These are phyloP conservation scores for Poecilia wingei DNA, from an alignment of 2,797 vertebrate species.

Conservation along the genomic window DNA sequence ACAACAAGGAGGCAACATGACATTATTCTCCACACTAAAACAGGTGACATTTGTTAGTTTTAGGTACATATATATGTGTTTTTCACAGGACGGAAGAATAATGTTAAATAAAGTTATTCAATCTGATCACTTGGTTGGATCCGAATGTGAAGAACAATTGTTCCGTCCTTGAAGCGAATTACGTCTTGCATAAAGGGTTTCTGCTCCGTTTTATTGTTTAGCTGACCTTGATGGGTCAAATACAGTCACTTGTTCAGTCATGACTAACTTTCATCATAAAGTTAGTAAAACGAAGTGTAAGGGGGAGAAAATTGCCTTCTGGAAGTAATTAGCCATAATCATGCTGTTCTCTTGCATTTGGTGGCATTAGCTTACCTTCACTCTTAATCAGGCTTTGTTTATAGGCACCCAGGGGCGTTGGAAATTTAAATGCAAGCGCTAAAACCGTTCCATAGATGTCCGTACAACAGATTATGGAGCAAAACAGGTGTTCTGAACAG, in stretches of 20 bases:
- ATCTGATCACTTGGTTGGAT: slow-evolving; percentile 36
- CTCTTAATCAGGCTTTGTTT: slow-evolving; percentile 73
- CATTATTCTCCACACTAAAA: slow-evolving; percentile 39
- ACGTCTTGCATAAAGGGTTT: slow-evolving; percentile 34
- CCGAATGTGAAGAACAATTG: slow-evolving; percentile 56
- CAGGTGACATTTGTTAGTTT: slow-evolving; percentile 28
- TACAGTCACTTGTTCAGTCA: slow-evolving; percentile 47
- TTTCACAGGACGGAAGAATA: slow-evolving; percentile 36
- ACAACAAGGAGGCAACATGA: slow-evolving; percentile 58
- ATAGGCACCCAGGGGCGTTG: slow-evolving; percentile 59
- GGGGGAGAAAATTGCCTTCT: slow-evolving; percentile 59
- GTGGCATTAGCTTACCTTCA: slow-evolving; percentile 63
- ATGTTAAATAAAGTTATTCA: slow-evolving; percentile 13
- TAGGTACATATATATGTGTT: slow-evolving; percentile 7
- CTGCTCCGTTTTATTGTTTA: slow-evolving; percentile 49
- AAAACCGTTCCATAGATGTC: slow-evolving; percentile 45
- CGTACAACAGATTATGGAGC: slow-evolving; percentile 13
- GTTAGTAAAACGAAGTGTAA: slow-evolving; percentile 57
- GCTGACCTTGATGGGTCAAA: slow-evolving; percentile 63
- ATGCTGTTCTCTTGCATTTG: slow-evolving; percentile 63
- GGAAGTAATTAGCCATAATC: slow-evolving; percentile 75
- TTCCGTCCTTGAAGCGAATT: slow-evolving; percentile 58
- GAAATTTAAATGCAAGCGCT: slow-evolving; percentile 55
- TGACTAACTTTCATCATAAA: slow-evolving; percentile 58
- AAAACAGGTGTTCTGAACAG: slow-evolving; percentile 16